Percentiles rank a stretch among this genome's conserved stretches.
These are phyloP conservation scores for Antrozous pallidus DNA, from an alignment of 2,797 vertebrate species.

Conservation along the genomic window DNA sequence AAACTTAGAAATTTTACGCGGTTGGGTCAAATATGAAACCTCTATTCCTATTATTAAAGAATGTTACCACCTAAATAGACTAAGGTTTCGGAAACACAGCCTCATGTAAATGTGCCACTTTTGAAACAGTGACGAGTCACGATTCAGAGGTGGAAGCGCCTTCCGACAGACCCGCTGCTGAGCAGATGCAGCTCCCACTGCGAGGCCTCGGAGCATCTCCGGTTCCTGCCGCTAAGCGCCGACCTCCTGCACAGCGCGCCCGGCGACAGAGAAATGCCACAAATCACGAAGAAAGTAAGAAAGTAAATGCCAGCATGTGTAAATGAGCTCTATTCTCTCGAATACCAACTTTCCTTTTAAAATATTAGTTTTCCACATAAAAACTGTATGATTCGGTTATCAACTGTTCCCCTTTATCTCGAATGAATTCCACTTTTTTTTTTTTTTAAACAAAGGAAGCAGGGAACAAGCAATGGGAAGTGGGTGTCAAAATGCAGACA, in stretches of 20 bases:
- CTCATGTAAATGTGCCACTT: not conserved
- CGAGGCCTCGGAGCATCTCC: too few species aligned
- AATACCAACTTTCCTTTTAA: constrained; percentile 58
- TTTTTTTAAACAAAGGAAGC: constrained; percentile 85
- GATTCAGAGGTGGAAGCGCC: not conserved
- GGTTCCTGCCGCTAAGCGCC: too few species aligned
- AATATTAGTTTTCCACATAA: constrained; percentile 67
- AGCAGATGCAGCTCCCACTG: not conserved
- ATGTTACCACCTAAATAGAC: not conserved
- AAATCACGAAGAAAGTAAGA: constrained; percentile 38
- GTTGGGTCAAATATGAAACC: constrained; percentile 27
- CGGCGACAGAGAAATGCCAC: constrained; percentile 30
- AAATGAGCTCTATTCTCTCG: constrained; percentile 59
- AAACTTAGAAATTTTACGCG: constrained; percentile 36
- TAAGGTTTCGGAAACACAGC: constrained; percentile 33
- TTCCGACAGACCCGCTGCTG: not conserved
- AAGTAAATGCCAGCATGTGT: constrained; percentile 29
- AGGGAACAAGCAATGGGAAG: constrained; percentile 93
- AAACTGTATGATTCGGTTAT: constrained; percentile 76
- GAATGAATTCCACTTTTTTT: constrained; percentile 69
- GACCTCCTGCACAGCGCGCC: too few species aligned
- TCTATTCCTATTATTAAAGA: not conserved
- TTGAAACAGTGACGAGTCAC: not conserved
- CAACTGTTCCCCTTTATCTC: constrained; percentile 78
- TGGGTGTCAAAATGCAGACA: constrained; percentile 93